Evolutionary conservation across 2,113 vertebrate genomes (phyloP), one percentile per base, ranked within the genome.

Genomic region (Lepisosteus oculatus): DNA sequence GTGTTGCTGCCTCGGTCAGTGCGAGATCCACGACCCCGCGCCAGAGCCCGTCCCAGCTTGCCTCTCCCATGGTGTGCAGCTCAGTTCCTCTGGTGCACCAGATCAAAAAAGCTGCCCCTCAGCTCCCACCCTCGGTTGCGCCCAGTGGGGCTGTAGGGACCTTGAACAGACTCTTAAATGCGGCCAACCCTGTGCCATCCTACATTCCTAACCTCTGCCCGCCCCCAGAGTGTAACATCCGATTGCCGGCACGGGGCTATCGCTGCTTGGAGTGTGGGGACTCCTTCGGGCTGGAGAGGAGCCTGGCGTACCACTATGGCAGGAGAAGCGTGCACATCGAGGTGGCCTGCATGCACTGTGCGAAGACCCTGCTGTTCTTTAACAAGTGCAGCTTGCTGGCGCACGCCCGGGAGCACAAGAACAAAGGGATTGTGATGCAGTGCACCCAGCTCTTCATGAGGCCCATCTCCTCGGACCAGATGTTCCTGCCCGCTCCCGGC

Each of bases 261-360:
- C 91, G 92, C 79, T 99, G 97, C 82, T 86, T 95, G 8, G 97
- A 99, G 87, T 99, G 97, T 2, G 96, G 97, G 2, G 97, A 99
- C 66, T 94, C 97, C 0, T 99, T 99, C 74, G 94, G 92, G 71
- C 84, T 99, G 77, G 95, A 99, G 85, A 94, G 91, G 81, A 99
- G 97, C 82, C 93, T 99, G 17, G 80, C 84, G 2, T 93, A 92
- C 79, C 97, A 99, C 84, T 96, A 97, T 70, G 79, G 88, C 71
- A 89, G 97, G 69, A 92, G 95, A 47, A 99, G 97, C 0, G 94
- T 99, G 67, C 97, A 98, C 77, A 96, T 99, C 0, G 96, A 99
- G 83, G 96, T 97, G 43, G 90, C 94, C 77, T 99, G 97, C 73
- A 94, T 92, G 0, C 95, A 95, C 81, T 99, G 97, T 73, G 87